Base-by-base conservation (phyloP, 2,888 invertebrate species). In the Sesia apiformis region DNA sequence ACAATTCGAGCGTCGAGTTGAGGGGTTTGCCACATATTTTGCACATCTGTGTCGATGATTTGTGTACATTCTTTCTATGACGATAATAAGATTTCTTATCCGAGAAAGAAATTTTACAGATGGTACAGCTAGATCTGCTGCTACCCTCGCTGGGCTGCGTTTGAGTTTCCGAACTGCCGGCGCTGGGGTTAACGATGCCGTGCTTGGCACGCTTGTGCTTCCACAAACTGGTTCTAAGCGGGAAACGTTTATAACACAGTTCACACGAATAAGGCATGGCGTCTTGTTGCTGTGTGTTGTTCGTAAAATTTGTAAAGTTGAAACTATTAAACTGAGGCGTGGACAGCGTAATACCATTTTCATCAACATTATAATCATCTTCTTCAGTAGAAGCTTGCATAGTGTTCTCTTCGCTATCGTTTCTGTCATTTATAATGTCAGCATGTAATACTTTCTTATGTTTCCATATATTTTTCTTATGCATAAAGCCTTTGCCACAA, bases 1-100 rank as follows among this genome's bases (percentile, higher is more conserved):
- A 92, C 40, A 94, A 72, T 6, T 93, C 93, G 23, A 90, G 80
- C 38, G 92, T 92, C 7, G 93, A 93, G 57, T 88, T 90, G 53
- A 93, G 91, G 0, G 90, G 84, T 59, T 93, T 92, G 2, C 92
- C 91, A 62, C 94, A 94, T 53, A 93, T 89, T 61, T 91, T 91
- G 63, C 94, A 94, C 72, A 90, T 90, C 64, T 91, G 91, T 58
- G 87, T 74, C 42, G 85, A 72, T 4, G 86, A 82, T 64, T 86
- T 90, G 67, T 91, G 91, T 40, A 91, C 89, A 56, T 84, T 87
- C 67, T 91, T 91, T 58, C 92, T 78, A 60, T 93, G 93, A 0
- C 90, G 87, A 53, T 91, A 91, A 60, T 91, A 92, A 5, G 91
- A 90, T 49, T 91, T 91, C 61, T 92, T 91, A 55, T 90, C 91